Percentiles rank a stretch among this genome's conserved stretches.
phyloP scores from a whole-genome alignment of 2,797 vertebrate genomes.

The Argyrosomus regius region DNA sequence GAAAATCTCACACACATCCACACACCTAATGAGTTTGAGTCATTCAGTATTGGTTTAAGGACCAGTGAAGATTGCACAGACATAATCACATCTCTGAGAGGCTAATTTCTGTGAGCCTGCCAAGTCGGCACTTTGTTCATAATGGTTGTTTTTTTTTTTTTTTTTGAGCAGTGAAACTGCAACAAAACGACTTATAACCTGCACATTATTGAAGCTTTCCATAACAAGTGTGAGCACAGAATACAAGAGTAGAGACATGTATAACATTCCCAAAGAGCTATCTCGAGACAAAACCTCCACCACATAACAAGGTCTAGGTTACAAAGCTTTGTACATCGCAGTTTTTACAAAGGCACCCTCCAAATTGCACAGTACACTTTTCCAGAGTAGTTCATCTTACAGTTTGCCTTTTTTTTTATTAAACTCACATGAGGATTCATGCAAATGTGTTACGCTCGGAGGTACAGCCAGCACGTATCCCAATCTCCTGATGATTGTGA shows the following conservation, averaged over 20 bases:
- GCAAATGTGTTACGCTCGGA: constrained; percentile 68
- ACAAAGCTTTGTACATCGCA: constrained; percentile 19
- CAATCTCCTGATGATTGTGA: constrained; percentile 66
- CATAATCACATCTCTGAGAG: constrained; percentile 63
- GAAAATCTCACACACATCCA: constrained; percentile 53
- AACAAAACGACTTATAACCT: constrained; percentile 30
- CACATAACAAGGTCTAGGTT: neutral
- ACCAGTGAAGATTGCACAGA: constrained; percentile 53
- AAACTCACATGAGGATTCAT: constrained; percentile 67
- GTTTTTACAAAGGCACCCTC: constrained; percentile 7
- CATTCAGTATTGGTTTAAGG: constrained; percentile 59
- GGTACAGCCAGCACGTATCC: constrained; percentile 50
- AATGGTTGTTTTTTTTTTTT: constrained; percentile 21
- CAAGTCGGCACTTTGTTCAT: constrained; percentile 53
- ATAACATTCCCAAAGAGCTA: constrained; percentile 1
- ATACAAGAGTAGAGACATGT: neutral
- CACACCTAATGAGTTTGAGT: constrained; percentile 67
- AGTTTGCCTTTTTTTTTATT: constrained; percentile 51
- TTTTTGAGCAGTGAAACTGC: constrained; percentile 17
- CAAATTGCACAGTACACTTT: constrained; percentile 39
- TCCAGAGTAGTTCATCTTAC: constrained; percentile 37
- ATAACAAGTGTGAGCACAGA: constrained; percentile 2
- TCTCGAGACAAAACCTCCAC: constrained; percentile 28
- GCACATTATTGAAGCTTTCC: constrained; percentile 21
- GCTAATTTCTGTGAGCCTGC: constrained; percentile 56